Evolutionary conservation across 2,113 vertebrate genomes (phyloP).

Genomic region (Felis catus): DNA sequence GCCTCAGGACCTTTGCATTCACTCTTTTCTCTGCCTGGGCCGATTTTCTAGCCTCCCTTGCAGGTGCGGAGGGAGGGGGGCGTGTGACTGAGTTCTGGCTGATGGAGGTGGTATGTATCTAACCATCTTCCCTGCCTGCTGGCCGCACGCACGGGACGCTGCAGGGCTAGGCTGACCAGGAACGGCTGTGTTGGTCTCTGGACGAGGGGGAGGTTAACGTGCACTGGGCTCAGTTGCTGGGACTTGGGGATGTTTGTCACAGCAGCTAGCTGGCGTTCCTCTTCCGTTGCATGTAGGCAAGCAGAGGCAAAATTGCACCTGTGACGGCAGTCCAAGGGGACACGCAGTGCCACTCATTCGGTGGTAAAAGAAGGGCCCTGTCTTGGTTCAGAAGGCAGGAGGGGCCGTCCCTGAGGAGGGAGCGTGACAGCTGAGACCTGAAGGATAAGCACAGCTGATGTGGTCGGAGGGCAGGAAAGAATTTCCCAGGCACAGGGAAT

Average conservation of each 20-base stretch:
- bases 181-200: background rate
- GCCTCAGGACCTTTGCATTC: background rate
- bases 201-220: background rate
- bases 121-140: background rate
- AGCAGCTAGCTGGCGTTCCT: background rate
- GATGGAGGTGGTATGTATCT: rapidly evolving
- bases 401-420: background rate
- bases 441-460: background rate
- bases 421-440: background rate
- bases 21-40: background rate
- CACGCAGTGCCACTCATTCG: rapidly evolving
- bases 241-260: background rate
- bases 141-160: background rate
- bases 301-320: no score
- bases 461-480: background rate
- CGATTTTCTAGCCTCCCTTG: background rate
- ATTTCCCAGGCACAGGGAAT: background rate
- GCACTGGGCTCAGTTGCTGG: background rate
- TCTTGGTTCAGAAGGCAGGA: background rate
- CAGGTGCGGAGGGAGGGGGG: background rate
- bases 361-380: no score
- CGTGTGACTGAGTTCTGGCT: background rate
- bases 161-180: background rate
- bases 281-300: background rate
- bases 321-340: background rate